Conservation (phyloP, 2,888 invertebrate species). For the Beris chalybata region DNA sequence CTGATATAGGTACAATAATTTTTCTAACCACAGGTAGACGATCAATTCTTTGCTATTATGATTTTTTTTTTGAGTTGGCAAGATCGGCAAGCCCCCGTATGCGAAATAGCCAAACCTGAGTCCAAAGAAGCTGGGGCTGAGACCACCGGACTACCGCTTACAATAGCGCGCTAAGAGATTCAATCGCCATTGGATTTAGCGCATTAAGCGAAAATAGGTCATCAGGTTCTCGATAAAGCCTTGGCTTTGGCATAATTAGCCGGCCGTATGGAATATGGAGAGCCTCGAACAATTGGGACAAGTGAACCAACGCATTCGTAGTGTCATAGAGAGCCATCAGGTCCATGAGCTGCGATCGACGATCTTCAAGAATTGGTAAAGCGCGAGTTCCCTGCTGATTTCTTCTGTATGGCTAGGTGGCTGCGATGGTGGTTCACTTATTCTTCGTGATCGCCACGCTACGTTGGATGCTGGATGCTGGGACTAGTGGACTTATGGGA, state of each 20-base stretch:
- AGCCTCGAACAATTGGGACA: no score
- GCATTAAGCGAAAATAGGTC: constrained; percentile 23
- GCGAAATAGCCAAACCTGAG: no score
- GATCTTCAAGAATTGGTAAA: constrained; percentile 1
- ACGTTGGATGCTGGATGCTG: not conserved
- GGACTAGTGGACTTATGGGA: constrained; percentile 1
- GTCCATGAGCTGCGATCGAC: constrained; percentile 2
- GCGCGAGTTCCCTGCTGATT: constrained; percentile 14
- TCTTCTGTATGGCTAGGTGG: not conserved
- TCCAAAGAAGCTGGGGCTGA: no score
- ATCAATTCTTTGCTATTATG: no score
- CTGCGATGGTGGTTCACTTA: not conserved
- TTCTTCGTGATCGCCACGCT: not conserved
- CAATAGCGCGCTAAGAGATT: constrained; percentile 1
- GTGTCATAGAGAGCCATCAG: no score
- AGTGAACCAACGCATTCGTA: no score
- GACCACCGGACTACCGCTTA: no score
- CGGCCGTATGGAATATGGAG: not conserved
- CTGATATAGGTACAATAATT: no score
- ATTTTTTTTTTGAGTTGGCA: no score
- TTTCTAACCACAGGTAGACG: no score
- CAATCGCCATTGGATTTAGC: constrained; percentile 27
- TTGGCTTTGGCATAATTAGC: constrained; percentile 21
- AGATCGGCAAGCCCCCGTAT: no score
- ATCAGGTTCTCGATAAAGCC: constrained; percentile 26